Evolutionary conservation across 2,888 invertebrate species (phyloP).

Genomic region (Drepanosiphum platanoidis): DNA sequence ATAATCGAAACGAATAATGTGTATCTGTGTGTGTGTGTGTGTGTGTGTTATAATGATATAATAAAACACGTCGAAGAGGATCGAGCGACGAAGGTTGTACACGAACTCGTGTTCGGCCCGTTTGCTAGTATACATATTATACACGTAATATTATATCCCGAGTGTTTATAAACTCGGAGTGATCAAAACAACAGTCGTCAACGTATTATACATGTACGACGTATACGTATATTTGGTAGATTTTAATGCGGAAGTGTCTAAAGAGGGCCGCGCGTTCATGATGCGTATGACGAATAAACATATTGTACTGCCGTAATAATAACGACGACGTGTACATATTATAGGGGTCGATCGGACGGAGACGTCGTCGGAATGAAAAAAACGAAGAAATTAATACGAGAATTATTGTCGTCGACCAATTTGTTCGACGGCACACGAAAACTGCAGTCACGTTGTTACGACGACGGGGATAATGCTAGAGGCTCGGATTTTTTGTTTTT

Average conservation of each 20-base stretch:
- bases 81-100: background rate
- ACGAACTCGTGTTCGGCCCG: background rate
- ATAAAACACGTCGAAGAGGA: background rate
- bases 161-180: background rate
- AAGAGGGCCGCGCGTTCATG: background rate
- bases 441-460: too few species aligned
- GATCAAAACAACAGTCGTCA: background rate
- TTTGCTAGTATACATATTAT: too few species aligned
- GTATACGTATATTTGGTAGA: background rate
- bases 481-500: too few species aligned
- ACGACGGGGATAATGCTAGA: too few species aligned
- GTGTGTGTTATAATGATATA: background rate
- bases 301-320: too few species aligned
- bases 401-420: background rate
- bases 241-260: background rate
- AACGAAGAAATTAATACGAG: background rate
- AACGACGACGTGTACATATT: background rate
- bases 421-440: too few species aligned
- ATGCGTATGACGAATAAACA: too few species aligned
- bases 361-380: background rate
- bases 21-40: background rate
- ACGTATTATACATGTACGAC: background rate
- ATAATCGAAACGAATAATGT: slow-evolving; percentile 10
- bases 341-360: background rate
- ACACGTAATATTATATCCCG: background rate